phyloP scores from a whole-genome alignment of 2,797 vertebrate species.

The Argyrosomus regius region DNA sequence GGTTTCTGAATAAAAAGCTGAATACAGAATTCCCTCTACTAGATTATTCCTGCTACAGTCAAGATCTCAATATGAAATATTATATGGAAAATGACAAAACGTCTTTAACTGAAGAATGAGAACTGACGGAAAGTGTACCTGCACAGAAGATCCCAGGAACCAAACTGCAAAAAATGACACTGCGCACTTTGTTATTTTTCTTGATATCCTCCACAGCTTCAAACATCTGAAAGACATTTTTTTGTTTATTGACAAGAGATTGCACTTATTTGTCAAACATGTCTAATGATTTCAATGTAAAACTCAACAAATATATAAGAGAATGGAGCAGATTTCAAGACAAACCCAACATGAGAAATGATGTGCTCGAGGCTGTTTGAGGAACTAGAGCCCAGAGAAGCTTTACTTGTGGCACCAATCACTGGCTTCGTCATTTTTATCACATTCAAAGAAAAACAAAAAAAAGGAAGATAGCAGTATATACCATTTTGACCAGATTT shows the following conservation, averaged over 20 bases:
- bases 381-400: not conserved
- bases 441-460: not conserved
- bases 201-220: constrained; percentile 94
- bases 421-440: not conserved
- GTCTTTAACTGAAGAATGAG: not conserved
- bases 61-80: not conserved
- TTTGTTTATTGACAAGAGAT: not conserved
- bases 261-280: not conserved
- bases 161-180: constrained; percentile 94
- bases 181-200: constrained; percentile 94
- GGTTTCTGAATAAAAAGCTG: not conserved
- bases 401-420: not conserved
- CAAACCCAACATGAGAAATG: not conserved
- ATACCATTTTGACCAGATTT: constrained; percentile 94
- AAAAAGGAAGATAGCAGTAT: constrained; percentile 59
- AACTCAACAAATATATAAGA: not conserved
- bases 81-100: not conserved
- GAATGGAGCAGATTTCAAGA: not conserved
- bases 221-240: constrained; percentile 84
- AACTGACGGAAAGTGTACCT: constrained; percentile 81
- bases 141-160: constrained; percentile 98
- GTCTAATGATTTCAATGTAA: not conserved
- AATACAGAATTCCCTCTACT: not conserved
- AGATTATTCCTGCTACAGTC: not conserved
- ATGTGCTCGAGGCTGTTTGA: no score